Evolutionary conservation across 2,113 vertebrate species (phyloP), one percentile per base, ranked within the genome.

Genomic region (Trogon surrucura): DNA sequence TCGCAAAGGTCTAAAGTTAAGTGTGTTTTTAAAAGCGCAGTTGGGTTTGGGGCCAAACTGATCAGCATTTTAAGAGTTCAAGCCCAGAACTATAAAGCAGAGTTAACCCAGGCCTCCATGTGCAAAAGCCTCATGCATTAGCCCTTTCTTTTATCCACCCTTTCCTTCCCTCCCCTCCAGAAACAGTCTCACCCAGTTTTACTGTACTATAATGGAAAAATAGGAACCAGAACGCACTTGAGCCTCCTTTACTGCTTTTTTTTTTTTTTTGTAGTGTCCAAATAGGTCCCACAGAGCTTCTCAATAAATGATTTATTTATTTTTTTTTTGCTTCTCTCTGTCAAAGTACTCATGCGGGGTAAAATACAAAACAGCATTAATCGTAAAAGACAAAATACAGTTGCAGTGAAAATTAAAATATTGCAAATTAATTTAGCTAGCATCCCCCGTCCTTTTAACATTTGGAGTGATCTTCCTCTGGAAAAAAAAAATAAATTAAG

Each of bases 401-500:
- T 51, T 54, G 47, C 67, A 56, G 60, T 11, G 27, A 92, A 65
- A 93, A 91, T 95, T 70, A 60, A 91, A 91, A 89, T 93, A 91
- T 75, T 91, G 89, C 56, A 89, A 92, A 85, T 30, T 0, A 93
- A 74, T 93, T 91, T 58, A 95, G 89, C 88, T 64, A 61, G 69
- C 23, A 3, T 85, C 91, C 67, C 91, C 85, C 0, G 0, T 93
- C 91, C 93, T 95, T 92, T 92, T 95, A 81, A 83, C 62, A 32
- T 89, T 92, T 25, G 8, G 82, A 74, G 83, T 47, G 89, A 95
- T 96, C 96, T 88, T 95, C 88, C 88, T 81, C 88, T 95, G 88
- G 82, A 85, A 93, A 94, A 89, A 94, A 89, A 95, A 80, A 84
- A 94, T 19, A 88, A 91, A 93, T 90, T 87, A 93, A 96, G 95